These are phyloP conservation scores for Chironomus tepperi DNA, from an alignment of 1,140 invertebrate genomes.

Conservation along the genomic window DNA sequence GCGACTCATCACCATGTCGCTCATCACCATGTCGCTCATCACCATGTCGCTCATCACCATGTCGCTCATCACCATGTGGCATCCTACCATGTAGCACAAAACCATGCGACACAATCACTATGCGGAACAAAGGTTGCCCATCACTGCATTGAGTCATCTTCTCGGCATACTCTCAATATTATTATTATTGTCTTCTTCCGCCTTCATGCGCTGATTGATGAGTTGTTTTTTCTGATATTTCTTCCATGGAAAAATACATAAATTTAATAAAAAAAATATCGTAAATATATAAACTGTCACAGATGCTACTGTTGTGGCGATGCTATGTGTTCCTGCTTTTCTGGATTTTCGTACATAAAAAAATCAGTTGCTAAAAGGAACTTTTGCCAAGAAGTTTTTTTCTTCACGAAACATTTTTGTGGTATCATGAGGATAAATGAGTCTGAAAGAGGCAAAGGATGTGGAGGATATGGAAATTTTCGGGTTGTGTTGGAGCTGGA, in stretches of 20 bases:
- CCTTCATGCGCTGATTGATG: background rate
- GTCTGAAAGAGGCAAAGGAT: background rate
- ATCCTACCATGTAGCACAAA: too few species aligned
- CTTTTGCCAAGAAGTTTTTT: conserved; percentile 2
- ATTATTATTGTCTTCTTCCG: background rate
- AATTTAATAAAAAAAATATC: conserved; percentile 18
- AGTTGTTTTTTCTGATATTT: background rate
- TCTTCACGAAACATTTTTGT: background rate
- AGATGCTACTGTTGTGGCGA: background rate
- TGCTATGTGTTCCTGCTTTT: background rate
- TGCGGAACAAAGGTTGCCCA: too few species aligned
- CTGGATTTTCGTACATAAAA: too few species aligned
- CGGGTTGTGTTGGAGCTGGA: too few species aligned
- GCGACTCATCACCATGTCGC: too few species aligned
- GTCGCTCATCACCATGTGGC: too few species aligned
- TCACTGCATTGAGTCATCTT: too few species aligned
- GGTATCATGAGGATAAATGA: background rate
- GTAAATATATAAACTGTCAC: conserved; percentile 1
- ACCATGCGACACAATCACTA: too few species aligned
- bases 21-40: too few species aligned
- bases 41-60: too few species aligned
- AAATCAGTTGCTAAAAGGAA: background rate
- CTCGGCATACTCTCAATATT: background rate
- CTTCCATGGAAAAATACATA: background rate
- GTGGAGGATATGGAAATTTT: background rate